Conservation (phyloP, 2,888 invertebrate genomes). For the Galerucella nymphaeae region DNA sequence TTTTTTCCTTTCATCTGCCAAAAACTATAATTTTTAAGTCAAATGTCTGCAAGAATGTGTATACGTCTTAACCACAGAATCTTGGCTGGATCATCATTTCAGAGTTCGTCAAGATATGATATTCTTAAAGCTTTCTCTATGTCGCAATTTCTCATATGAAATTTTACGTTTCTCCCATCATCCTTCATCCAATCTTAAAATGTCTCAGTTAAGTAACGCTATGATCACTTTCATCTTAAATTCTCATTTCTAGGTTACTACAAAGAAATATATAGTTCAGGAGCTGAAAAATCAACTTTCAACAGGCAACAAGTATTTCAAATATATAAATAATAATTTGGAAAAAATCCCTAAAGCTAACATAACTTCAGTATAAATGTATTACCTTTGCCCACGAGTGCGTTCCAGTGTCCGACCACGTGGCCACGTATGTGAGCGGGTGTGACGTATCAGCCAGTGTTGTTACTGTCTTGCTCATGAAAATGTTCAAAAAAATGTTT, state of each 20-base stretch:
- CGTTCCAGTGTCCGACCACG: too few relatives aligned
- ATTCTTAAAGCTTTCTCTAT: slow-evolving; percentile 2
- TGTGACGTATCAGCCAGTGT: too few relatives aligned
- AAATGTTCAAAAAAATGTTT: too few relatives aligned
- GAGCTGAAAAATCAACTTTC: neutral
- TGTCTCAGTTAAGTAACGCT: slow-evolving; percentile 14
- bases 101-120: slow-evolving; percentile 1
- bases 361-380: too few relatives aligned
- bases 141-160: slow-evolving; percentile 4
- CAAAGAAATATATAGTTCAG: neutral
- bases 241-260: slow-evolving; percentile 8
- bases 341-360: too few relatives aligned
- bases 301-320: neutral
- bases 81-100: neutral
- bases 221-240: slow-evolving; percentile 24
- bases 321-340: too few relatives aligned
- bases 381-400: too few relatives aligned
- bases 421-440: too few relatives aligned
- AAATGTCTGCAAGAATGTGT: neutral
- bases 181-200: slow-evolving; percentile 17
- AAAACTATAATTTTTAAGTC: too few relatives aligned
- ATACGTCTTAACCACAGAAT: neutral
- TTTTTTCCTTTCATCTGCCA: too few relatives aligned
- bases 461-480: too few relatives aligned
- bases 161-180: neutral